Evolutionary conservation across 2,888 invertebrate genomes (phyloP), one percentile per base, ranked within the genome.

Genomic region (Thera britannica): DNA sequence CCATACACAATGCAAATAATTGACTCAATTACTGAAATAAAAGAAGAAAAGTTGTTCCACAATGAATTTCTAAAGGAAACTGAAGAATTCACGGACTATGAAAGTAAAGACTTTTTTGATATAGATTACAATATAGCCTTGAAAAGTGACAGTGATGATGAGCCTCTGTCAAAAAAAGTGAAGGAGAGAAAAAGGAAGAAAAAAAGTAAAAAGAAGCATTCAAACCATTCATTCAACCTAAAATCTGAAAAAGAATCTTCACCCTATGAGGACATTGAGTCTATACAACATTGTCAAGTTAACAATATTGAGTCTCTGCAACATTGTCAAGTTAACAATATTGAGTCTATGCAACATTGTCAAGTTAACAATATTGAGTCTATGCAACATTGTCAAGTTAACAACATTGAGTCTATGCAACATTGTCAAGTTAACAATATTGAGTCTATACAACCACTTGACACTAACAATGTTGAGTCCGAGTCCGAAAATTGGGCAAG

Each of bases 81-180:
- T 12, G 0, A 49, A 3, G 38, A 61, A n/a, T 36, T 49, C 9
- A 60, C 38, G 3, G 44, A 56, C 2, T 62, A 38, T 12, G 69
- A 65, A 8, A 48, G 23, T 12, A 65, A 65, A 59, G 58, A 65
- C n/a, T 59, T 54, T 3, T 1, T 65, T 6, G 23, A 67, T 12
- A 52, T 49, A 4, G 41, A 58, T 1, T 35, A 59, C 7, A 4
- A 41, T 36, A 36, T 11, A 4, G 61, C 60, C 48, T 63, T 44
- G 9, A 63, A 63, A 34, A 35, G 23, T 12, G 73, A 72, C 5
- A 75, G 69, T 5, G 75, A 75, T 2, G 72, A 75, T 57, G 75
- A 75, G 54, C 75, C 75, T 0, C 11, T 75, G 7, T 65, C 65
- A 1, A 70, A 69, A n/a, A 73, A 68, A 55, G 56, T 71, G 2